A percentile compares a stretch with the other conserved stretches of the same genome.
These are phyloP conservation scores for Caenorhabditis doughertyi DNA, from an alignment of 2,888 invertebrate species.

Conservation along the genomic window DNA sequence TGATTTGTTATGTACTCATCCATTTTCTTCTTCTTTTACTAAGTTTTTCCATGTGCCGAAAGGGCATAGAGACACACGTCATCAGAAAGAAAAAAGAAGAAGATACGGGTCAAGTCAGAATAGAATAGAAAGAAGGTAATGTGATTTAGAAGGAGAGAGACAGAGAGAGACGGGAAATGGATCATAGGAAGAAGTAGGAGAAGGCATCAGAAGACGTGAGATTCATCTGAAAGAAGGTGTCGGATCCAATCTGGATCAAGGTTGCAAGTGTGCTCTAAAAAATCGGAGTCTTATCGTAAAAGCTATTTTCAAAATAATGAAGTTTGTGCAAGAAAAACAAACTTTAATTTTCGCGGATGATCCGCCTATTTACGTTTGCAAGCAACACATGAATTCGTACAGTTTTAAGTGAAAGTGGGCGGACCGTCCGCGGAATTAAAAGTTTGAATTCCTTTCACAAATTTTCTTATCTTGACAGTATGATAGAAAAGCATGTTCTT, in stretches of 20 bases:
- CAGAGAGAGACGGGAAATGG: conserved; percentile 28
- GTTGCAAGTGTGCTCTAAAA: neutral
- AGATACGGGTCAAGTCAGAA: neutral
- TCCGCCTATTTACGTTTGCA: too few species aligned
- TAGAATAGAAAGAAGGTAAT: conserved; percentile 32
- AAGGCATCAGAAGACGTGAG: conserved; percentile 26
- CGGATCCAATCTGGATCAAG: conserved; percentile 28
- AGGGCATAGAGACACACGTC: conserved; percentile 42
- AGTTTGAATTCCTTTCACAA: too few species aligned
- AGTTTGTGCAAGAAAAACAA: too few species aligned
- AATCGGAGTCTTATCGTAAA: too few species aligned
- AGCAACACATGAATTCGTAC: too few species aligned
- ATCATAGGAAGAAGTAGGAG: conserved; percentile 11
- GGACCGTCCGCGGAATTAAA: too few species aligned
- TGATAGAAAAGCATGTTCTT: too few species aligned
- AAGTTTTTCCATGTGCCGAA: neutral
- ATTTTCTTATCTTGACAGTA: too few species aligned
- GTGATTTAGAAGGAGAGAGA: conserved; percentile 39
- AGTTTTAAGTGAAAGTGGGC: too few species aligned
- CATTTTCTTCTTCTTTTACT: neutral
- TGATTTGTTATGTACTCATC: conserved; percentile 45
- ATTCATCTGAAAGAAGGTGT: conserved; percentile 17
- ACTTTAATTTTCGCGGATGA: too few species aligned
- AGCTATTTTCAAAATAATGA: too few species aligned
- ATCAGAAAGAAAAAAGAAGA: conserved; percentile 12